These are phyloP conservation scores for Acanthurus leucopareius DNA, from an alignment of 2,797 vertebrate species.

Conservation along the genomic window DNA sequence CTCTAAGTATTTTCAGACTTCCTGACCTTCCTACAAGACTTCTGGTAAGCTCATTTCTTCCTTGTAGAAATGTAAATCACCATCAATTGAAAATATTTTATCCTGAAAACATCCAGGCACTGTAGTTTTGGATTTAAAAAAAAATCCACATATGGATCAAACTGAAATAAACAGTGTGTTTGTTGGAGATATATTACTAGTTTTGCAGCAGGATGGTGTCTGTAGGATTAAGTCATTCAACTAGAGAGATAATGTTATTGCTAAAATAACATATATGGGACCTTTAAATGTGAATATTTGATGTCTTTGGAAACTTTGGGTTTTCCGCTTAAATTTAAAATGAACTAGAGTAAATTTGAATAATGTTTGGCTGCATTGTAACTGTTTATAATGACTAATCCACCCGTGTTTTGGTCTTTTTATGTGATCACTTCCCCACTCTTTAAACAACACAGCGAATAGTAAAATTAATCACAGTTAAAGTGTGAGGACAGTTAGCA, in stretches of 20 bases:
- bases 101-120: not conserved
- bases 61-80: not conserved
- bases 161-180: not conserved
- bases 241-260: not conserved
- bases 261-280: not conserved
- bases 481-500: not conserved
- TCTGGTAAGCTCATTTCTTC: not conserved
- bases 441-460: not conserved
- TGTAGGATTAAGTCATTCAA: not conserved
- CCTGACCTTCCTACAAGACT: too few species aligned
- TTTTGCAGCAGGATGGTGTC: not conserved
- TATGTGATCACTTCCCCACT: not conserved
- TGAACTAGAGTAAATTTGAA: not conserved
- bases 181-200: not conserved
- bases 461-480: slow-evolving; percentile 1
- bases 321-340: not conserved
- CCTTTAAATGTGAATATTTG: not conserved
- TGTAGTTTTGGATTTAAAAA: not conserved
- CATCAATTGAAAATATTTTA: not conserved
- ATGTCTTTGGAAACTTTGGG: not conserved
- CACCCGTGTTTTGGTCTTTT: not conserved
- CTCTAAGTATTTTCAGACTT: too few species aligned
- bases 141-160: not conserved
- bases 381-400: not conserved
- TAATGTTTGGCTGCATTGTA: not conserved